Conservation (phyloP, 2,888 invertebrate genomes). For the Lithophane semibrunnea region DNA sequence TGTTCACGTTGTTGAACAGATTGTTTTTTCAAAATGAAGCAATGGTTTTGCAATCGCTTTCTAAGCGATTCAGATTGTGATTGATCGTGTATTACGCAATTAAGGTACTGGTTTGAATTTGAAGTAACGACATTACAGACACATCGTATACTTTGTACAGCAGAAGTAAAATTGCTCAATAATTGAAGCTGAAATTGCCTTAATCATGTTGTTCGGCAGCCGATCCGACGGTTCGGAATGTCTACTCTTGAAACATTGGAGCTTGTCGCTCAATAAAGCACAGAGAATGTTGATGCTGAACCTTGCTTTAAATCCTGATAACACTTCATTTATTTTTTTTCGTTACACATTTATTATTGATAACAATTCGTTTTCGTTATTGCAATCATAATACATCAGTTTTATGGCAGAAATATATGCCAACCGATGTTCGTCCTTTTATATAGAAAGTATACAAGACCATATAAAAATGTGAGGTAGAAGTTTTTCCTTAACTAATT, state of each 20-base stretch:
- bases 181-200: slow-evolving; percentile 2
- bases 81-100: no score
- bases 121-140: background rate
- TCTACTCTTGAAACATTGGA: background rate
- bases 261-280: background rate
- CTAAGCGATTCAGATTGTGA: no score
- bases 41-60: no score
- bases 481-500: no score
- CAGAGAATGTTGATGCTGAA: background rate
- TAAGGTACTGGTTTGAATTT: no score
- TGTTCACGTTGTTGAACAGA: no score
- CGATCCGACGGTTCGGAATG: background rate
- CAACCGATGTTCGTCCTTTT: no score
- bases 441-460: no score
- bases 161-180: background rate
- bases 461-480: background rate
- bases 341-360: no score
- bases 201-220: slow-evolving; percentile 7
- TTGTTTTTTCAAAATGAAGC: no score
- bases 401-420: background rate
- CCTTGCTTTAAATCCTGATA: background rate
- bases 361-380: no score
- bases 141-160: no score
- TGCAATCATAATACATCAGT: background rate
- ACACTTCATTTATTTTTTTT: background rate